Evolutionary conservation across 2,888 invertebrate genomes (phyloP).

Genomic region (Sinhomidia bicolor): DNA sequence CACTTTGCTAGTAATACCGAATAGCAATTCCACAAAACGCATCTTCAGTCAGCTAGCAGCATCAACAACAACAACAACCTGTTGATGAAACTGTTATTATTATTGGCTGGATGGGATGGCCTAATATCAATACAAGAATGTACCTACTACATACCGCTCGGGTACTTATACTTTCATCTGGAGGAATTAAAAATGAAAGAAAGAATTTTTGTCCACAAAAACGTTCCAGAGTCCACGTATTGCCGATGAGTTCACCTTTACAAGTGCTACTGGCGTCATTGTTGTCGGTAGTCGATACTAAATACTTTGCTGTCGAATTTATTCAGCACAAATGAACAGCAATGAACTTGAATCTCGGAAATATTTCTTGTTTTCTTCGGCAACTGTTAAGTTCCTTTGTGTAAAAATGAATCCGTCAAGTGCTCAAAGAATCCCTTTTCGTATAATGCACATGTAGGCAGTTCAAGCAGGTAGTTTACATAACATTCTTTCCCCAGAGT

Average conservation of each 20-base stretch:
- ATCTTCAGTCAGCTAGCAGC: too few relatives aligned
- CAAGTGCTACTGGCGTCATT: conserved; percentile 47
- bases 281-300: background rate
- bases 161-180: background rate
- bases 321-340: background rate
- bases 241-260: background rate
- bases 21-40: too few relatives aligned
- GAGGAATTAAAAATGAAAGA: background rate
- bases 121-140: background rate
- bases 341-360: background rate
- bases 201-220: too few relatives aligned
- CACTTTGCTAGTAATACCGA: too few relatives aligned
- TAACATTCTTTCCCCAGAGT: too few relatives aligned
- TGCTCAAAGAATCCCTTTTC: conserved; percentile 11
- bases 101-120: too few relatives aligned
- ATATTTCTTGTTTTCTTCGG: conserved; percentile 28
- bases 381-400: conserved; percentile 18
- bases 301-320: background rate
- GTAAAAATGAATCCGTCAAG: conserved; percentile 41
- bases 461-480: background rate
- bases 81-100: background rate
- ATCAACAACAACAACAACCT: background rate
- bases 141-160: background rate
- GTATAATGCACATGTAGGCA: background rate
- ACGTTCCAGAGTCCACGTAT: too few relatives aligned